Evolutionary conservation across 2,113 vertebrate genomes (phyloP), one percentile per base, ranked within the genome.

Genomic region (Alosa alosa): DNA sequence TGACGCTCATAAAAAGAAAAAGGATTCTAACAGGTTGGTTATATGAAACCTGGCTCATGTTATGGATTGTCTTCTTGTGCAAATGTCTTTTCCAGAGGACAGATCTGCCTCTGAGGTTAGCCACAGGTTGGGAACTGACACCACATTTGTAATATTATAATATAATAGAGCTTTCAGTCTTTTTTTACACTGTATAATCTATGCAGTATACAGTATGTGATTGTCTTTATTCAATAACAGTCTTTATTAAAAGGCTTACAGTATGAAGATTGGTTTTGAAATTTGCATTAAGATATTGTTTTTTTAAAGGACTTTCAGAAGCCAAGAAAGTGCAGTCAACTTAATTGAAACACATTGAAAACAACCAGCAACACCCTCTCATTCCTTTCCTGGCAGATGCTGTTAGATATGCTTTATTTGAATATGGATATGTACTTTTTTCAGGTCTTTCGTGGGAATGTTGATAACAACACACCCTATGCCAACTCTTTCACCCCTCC

Each of bases 401-500:
- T 49, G 0, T 49, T 49, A 8, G 41, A 44, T n/a, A 64, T 64
- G 20, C 68, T 31, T n/a, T 81, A 86, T 88, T 83, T 92, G 84
- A 90, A 85, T 52, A 92, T 94, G 82, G 85, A 64, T 90, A 52
- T 87, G 64, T 15, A 90, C 72, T 31, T 36, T 39, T 78, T 5
- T 4, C 93, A 99, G 98, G 96, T 99, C 86, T 99, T 99, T 90
- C 96, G 92, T 90, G 98, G 98, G 87, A 99, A 99, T 0, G 94
- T 98, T 39, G 98, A 99, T 90, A 99, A 99, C 94, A 99, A 97
- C 86, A 97, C 98, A 20, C 98, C 98, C 0, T 99, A 97, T 0
- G 97, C 97, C 84, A 99, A 98, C 92, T 99, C 97, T 55, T 99
- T 99, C 93, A 99, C 97, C 0, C 98, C 98, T 2, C 97, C 98